Percentiles rank a stretch among this genome's conserved stretches.
Evolutionary conservation across 1,140 invertebrate species (phyloP).

Genomic region (Panonychus citri): DNA sequence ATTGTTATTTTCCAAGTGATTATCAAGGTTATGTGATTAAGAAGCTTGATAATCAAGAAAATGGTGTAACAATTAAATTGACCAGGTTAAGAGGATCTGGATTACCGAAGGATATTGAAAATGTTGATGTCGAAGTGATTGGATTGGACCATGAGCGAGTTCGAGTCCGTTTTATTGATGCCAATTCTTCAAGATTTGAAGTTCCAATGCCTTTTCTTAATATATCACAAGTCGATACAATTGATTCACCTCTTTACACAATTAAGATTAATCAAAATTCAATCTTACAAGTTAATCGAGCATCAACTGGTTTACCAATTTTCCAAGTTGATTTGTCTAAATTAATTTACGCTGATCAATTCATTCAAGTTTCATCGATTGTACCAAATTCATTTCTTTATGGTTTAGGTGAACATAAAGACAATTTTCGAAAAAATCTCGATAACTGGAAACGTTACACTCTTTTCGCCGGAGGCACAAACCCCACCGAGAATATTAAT

Average conservation of each 20-base stretch:
- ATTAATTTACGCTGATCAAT: constrained; percentile 26
- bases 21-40: not conserved
- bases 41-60: not conserved
- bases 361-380: constrained; percentile 26
- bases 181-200: constrained; percentile 16
- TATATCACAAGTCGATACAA: not conserved
- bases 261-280: not conserved
- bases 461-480: not conserved
- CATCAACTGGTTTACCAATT: constrained; percentile 1
- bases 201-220: constrained; percentile 14
- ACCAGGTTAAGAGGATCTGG: constrained; percentile 24
- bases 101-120: constrained; percentile 38
- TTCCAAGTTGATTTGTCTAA: constrained; percentile 13
- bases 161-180: constrained; percentile 35
- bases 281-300: not conserved
- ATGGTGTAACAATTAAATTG: not conserved
- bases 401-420: constrained; percentile 26
- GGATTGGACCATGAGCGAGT: constrained; percentile 34
- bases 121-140: constrained; percentile 35
- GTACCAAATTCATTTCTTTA: constrained; percentile 27
- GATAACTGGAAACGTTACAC: not conserved
- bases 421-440: not conserved
- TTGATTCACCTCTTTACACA: not conserved
- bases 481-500: not conserved
- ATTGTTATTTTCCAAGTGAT: not conserved